Evolutionary conservation across 2,113 vertebrate species (phyloP).

Genomic region (Misgurnus anguillicaudatus): DNA sequence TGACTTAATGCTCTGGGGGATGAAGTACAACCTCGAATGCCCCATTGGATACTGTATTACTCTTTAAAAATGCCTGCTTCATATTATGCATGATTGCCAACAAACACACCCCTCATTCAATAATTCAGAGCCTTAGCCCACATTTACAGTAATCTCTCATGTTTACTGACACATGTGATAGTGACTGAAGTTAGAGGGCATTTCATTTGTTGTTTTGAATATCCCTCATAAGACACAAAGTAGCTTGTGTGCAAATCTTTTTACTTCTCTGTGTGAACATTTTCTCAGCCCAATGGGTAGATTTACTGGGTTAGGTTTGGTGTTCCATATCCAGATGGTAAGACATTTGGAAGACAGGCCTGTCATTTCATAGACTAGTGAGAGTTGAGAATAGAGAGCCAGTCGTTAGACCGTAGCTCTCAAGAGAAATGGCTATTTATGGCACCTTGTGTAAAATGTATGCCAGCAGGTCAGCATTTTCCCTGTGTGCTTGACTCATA

Average conservation of each 20-base stretch:
- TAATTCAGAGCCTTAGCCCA: constrained; percentile 41
- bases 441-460: constrained; percentile 44
- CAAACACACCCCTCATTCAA: constrained; percentile 4
- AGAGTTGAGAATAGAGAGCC: constrained; percentile 8
- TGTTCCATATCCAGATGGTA: constrained; percentile 29
- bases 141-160: constrained; percentile 13
- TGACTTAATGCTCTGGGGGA: not conserved
- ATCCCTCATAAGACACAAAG: not conserved
- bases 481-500: constrained; percentile 39
- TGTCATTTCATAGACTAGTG: constrained; percentile 22
- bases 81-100: constrained; percentile 18
- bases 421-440: constrained; percentile 48
- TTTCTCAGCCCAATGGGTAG: not conserved
- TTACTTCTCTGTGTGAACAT: not conserved
- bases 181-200: not conserved
- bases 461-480: constrained; percentile 50
- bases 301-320: constrained; percentile 22
- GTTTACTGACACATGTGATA: not conserved
- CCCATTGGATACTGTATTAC: not conserved
- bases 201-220: not conserved
- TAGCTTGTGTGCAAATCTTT: constrained; percentile 6
- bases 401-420: constrained; percentile 32
- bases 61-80: not conserved
- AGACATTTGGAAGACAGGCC: constrained; percentile 28
- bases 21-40: not conserved